Conservation (phyloP, 2,888 invertebrate genomes). For the Rotaria socialis region DNA sequence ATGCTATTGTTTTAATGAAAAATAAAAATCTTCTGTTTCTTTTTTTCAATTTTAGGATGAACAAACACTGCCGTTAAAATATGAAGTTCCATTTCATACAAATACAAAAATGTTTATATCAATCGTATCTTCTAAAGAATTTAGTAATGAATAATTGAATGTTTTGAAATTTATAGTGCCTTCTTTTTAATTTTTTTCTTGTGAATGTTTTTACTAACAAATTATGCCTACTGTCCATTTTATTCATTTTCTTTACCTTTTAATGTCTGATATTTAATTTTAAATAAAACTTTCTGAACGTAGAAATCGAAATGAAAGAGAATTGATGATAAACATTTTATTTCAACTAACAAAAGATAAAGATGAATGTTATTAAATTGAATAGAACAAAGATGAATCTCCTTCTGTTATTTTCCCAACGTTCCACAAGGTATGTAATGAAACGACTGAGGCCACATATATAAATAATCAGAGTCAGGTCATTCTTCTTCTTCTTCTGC, state of each 20-base stretch:
- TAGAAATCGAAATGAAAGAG: neutral
- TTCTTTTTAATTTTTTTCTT: neutral
- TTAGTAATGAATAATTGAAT: neutral
- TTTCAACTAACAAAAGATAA: neutral
- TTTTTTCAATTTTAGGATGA: neutral
- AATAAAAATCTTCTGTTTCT: neutral
- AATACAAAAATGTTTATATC: neutral
- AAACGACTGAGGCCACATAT: neutral
- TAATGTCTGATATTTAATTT: neutral
- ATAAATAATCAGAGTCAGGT: neutral
- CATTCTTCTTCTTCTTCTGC: neutral
- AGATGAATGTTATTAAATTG: constrained; percentile 6
- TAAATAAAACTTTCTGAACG: neutral
- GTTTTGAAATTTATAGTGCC: no score
- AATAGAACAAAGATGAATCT: constrained; percentile 10
- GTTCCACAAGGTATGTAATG: neutral
- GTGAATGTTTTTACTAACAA: neutral
- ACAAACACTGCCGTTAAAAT: neutral
- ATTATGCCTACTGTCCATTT: neutral
- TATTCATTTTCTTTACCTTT: neutral
- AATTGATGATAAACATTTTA: neutral
- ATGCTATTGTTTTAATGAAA: neutral
- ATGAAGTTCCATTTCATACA: constrained; percentile 10
- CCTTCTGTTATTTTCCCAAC: neutral
- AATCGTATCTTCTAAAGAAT: neutral